A percentile compares a stretch with the other conserved stretches of the same genome.
Conservation (phyloP, 37 sponge, comb jelly and placozoan species). For the Oopsacas minuta region DNA sequence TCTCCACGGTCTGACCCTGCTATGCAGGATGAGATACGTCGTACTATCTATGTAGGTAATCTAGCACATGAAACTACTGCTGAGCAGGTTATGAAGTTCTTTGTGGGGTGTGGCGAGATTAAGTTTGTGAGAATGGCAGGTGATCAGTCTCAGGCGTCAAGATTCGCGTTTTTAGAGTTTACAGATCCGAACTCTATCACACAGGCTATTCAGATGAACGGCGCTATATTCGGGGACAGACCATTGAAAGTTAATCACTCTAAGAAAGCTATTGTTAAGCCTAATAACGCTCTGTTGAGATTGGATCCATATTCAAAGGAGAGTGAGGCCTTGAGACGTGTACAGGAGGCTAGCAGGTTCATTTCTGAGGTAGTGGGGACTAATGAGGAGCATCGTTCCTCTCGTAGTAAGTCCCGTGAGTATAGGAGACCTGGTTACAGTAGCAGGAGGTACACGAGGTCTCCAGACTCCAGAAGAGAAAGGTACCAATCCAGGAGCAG, state of each 20-base stretch:
- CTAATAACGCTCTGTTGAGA: slow-evolving; percentile 35
- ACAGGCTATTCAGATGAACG: slow-evolving; percentile 73
- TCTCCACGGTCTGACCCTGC: slow-evolving; percentile 54
- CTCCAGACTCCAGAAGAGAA: background rate
- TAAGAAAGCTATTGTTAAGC: slow-evolving; percentile 87
- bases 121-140: slow-evolving; percentile 89
- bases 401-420: background rate
- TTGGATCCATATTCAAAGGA: slow-evolving; percentile 28
- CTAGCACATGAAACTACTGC: slow-evolving; percentile 63
- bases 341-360: slow-evolving; percentile 46
- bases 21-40: slow-evolving; percentile 76
- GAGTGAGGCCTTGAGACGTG: slow-evolving; percentile 66
- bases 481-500: background rate
- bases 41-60: slow-evolving; percentile 87
- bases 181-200: slow-evolving; percentile 57
- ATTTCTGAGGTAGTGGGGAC: slow-evolving; percentile 22
- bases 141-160: slow-evolving; percentile 89
- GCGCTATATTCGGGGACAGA: slow-evolving; percentile 77
- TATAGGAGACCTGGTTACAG: background rate
- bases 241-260: slow-evolving; percentile 86
- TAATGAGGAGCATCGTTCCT: background rate
- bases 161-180: slow-evolving; percentile 98
- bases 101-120: slow-evolving; percentile 88
- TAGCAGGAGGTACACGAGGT: background rate
- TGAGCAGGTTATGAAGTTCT: slow-evolving; percentile 85